Evolutionary conservation across 2,113 vertebrate genomes (phyloP), one percentile per base, ranked within the genome.

Genomic region (Cyprinus carpio): DNA sequence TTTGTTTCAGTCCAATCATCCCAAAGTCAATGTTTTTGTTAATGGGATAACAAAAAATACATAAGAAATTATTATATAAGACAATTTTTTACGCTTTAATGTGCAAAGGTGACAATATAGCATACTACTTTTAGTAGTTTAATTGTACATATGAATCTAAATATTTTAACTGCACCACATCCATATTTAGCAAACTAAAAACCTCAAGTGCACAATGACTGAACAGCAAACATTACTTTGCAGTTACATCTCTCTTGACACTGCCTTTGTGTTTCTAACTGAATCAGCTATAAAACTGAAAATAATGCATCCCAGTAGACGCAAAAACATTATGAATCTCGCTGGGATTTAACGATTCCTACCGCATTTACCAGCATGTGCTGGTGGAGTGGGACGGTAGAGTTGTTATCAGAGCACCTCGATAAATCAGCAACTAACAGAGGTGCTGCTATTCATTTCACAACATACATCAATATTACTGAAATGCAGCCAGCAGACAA

Each of bases 401-500:
- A 25, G 72, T 67, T 83, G 81, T 87, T 80, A 91, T 89, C 75
- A 86, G 85, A 49, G 79, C 72, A 9, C 43, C 31, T 71, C 80
- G 65, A 85, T 90, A 89, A 90, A 91, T 89, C 90, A 89, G 85
- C 88, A 86, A 79, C 20, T 64, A 20, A 20, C 76, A 83, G 77
- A 76, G 51, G 67, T 64, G 86, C 75, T 56, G 84, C 88, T 84
- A 81, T 91, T 91, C 74, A 80, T 91, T 89, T 90, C 81, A 56
- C 76, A 85, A 86, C 90, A 91, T 83, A 64, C 84, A 90, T 93
- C 88, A 89, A 90, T 90, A 87, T 90, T 77, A 84, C 84, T 81
- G 85, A 86, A 88, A 88, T 64, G 56, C 15, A 2, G 77, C 86
- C 88, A 87, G 90, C 83, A 88, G 89, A 88, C 88, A 88, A 91